Conservation (phyloP, 1,140 invertebrate species). For the Ericerus pela region DNA sequence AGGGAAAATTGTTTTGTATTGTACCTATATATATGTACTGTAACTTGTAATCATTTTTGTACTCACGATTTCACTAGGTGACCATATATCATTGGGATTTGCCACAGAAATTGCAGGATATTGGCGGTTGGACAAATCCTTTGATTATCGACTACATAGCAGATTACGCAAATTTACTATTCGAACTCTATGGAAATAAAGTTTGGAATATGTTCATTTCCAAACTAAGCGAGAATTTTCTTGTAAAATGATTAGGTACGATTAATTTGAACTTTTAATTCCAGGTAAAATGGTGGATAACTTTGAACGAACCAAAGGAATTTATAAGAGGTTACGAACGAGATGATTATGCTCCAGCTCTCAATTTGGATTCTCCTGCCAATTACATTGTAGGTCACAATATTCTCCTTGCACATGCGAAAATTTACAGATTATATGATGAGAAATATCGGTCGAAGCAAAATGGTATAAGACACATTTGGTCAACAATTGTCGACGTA, state of each 20-base stretch:
- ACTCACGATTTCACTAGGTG: slow-evolving; percentile 23
- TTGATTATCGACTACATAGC: slow-evolving; percentile 39
- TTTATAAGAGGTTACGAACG: slow-evolving; percentile 45
- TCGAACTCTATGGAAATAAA: slow-evolving; percentile 36
- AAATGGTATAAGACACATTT: slow-evolving; percentile 32
- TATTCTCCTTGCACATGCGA: slow-evolving; percentile 45
- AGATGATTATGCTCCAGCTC: slow-evolving; percentile 26
- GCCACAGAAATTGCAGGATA: slow-evolving; percentile 35
- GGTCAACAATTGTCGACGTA: background rate
- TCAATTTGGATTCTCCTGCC: slow-evolving; percentile 35
- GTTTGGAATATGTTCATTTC: slow-evolving; percentile 19
- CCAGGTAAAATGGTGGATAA: slow-evolving; percentile 43
- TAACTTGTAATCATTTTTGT: too few species aligned
- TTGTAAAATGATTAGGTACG: background rate
- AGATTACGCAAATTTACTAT: slow-evolving; percentile 37
- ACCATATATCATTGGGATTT: slow-evolving; percentile 40
- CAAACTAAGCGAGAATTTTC: background rate
- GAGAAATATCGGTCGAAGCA: slow-evolving; percentile 40
- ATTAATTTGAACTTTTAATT: background rate
- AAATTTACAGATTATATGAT: slow-evolving; percentile 47
- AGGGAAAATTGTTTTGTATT: too few species aligned
- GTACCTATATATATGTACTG: too few species aligned
- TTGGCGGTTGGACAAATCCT: slow-evolving; percentile 45
- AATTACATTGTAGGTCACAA: slow-evolving; percentile 47
- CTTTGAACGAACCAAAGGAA: slow-evolving; percentile 56